A percentile compares a stretch with the other conserved stretches of the same genome.
phyloP scores from a whole-genome alignment of 2,797 vertebrate genomes.

The Botia almorhae region DNA sequence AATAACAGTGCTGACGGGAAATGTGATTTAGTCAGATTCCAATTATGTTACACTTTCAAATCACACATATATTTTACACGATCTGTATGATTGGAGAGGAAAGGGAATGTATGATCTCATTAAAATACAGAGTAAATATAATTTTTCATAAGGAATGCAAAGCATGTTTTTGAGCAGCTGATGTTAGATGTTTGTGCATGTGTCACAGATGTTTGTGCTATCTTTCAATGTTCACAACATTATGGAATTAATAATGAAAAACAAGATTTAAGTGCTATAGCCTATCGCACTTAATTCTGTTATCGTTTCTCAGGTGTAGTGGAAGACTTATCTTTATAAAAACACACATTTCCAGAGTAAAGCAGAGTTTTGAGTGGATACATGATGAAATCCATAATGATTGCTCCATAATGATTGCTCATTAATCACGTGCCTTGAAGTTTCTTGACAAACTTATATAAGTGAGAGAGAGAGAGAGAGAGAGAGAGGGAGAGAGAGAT shows the following conservation, averaged over 20 bases:
- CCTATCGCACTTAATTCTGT: conserved; percentile 31
- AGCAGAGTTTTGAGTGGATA: conserved; percentile 20
- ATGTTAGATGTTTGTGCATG: neutral
- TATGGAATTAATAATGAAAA: neutral
- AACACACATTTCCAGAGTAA: conserved; percentile 21
- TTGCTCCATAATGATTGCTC: neutral
- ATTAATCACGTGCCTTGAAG: conserved; percentile 51
- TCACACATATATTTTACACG: conserved; percentile 2
- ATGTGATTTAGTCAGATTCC: conserved; percentile 27
- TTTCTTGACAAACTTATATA: conserved; percentile 37
- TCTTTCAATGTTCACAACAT: too few relatives aligned
- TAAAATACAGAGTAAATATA: conserved; percentile 14
- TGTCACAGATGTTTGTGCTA: too few relatives aligned
- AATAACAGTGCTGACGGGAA: conserved; percentile 9
- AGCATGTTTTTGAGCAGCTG: neutral
- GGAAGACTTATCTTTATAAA: conserved; percentile 21
- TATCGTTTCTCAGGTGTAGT: conserved; percentile 14
- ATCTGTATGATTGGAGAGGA: conserved; percentile 13
- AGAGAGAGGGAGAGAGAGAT: neutral
- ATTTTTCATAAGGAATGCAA: neutral
- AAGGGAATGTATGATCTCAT: conserved; percentile 3
- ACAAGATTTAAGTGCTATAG: neutral
- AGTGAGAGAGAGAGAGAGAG: neutral
- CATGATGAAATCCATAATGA: conserved; percentile 27
- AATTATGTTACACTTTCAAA: conserved; percentile 20